Evolutionary conservation across 2,113 vertebrate genomes (phyloP).

Genomic region (Myxocyprinus asiaticus): DNA sequence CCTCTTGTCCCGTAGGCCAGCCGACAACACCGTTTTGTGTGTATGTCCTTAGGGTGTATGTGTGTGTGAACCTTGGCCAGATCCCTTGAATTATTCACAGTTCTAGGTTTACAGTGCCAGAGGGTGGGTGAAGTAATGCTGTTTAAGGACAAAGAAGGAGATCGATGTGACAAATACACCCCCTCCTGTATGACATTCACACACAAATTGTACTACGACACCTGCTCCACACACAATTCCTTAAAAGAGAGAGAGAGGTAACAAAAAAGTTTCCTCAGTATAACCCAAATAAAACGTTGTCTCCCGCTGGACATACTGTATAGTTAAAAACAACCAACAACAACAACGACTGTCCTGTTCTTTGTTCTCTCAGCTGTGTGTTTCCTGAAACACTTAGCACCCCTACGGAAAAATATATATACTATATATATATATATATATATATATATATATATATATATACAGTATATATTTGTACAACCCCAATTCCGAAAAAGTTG

Average conservation of each 20-base stretch:
- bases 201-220: slow-evolving; percentile 12
- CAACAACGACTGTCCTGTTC: background rate
- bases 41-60: slow-evolving; percentile 49
- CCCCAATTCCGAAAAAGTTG: too few relatives aligned
- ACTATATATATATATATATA: too few relatives aligned
- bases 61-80: slow-evolving; percentile 41
- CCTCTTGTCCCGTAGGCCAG: slow-evolving; percentile 50
- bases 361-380: slow-evolving; percentile 41
- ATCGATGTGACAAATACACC: slow-evolving; percentile 40
- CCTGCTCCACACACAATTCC: slow-evolving; percentile 11
- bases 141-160: slow-evolving; percentile 38
- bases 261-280: slow-evolving; percentile 65
- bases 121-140: slow-evolving; percentile 72
- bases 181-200: background rate
- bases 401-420: background rate
- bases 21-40: slow-evolving; percentile 48
- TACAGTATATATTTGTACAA: too few relatives aligned
- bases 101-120: slow-evolving; percentile 72
- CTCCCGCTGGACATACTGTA: slow-evolving; percentile 60
- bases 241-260: background rate
- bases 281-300: slow-evolving; percentile 56
- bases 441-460: too few relatives aligned
- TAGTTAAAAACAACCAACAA: slow-evolving; percentile 52
- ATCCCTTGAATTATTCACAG: slow-evolving; percentile 66
- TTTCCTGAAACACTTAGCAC: slow-evolving; percentile 59